Evolutionary conservation across 2,797 vertebrate genomes (phyloP).

Genomic region (Aulostomus chinensis): DNA sequence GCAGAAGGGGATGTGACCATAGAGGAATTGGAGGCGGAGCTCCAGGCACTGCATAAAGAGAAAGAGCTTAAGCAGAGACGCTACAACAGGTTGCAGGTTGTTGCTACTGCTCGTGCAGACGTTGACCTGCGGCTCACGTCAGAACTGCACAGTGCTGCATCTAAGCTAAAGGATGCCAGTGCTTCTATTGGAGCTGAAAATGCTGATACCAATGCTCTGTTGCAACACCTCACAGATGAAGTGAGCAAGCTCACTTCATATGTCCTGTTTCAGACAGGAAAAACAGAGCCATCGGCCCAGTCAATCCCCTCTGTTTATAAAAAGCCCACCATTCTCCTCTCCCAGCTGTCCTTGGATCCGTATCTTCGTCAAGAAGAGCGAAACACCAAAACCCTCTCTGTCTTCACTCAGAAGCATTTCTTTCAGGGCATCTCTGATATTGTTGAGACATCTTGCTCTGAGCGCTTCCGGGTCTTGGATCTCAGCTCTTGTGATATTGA

Average conservation of each 20-base stretch:
- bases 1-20: slow-evolving; percentile 64
- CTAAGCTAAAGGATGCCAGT: slow-evolving; percentile 71
- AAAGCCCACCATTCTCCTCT: slow-evolving; percentile 75
- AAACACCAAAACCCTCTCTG: slow-evolving; percentile 83
- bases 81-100: slow-evolving; percentile 82
- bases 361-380: slow-evolving; percentile 87
- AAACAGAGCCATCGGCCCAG: slow-evolving; percentile 13
- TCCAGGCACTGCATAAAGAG: slow-evolving; percentile 80
- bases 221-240: slow-evolving; percentile 77
- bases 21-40: slow-evolving; percentile 83
- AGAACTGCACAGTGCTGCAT: slow-evolving; percentile 64
- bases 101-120: slow-evolving; percentile 70
- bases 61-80: slow-evolving; percentile 82
- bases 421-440: slow-evolving; percentile 77
- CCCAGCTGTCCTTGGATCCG: slow-evolving; percentile 81
- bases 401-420: slow-evolving; percentile 82
- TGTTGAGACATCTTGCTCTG: slow-evolving; percentile 78
- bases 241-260: slow-evolving; percentile 75
- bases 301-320: slow-evolving; percentile 16
- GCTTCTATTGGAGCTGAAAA: slow-evolving; percentile 73
- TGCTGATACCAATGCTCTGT: slow-evolving; percentile 76
- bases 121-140: slow-evolving; percentile 68
- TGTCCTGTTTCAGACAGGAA: slow-evolving; percentile 53
- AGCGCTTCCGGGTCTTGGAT: slow-evolving; percentile 80
- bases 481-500: slow-evolving; percentile 62